Evolutionary conservation across 2,797 vertebrate genomes (phyloP).

Genomic region (Enteromius radiatus): DNA sequence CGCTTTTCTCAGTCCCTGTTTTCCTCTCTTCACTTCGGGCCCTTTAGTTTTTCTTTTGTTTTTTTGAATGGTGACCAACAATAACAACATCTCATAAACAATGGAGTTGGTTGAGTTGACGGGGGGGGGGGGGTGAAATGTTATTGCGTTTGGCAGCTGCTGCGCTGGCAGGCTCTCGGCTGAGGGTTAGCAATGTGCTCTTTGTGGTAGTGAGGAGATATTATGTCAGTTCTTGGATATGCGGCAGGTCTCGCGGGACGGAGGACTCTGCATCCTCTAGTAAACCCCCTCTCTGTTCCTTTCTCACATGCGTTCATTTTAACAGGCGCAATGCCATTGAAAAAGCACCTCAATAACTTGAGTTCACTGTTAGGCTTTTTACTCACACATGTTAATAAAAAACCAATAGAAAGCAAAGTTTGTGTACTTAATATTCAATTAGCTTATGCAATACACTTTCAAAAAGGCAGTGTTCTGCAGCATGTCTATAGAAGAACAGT

Average conservation of each 20-base stretch:
- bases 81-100: conserved; percentile 97
- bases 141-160: conserved; percentile 85
- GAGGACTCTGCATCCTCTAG: conserved; percentile 60
- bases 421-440: not conserved
- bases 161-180: conserved; percentile 72
- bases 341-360: conserved; percentile 40
- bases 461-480: not conserved
- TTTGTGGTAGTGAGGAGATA: conserved; percentile 83
- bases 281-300: conserved; percentile 56
- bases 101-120: conserved; percentile 87
- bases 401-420: not conserved
- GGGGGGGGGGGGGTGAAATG: conserved; percentile 74
- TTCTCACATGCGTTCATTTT: conserved; percentile 53
- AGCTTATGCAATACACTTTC: not conserved
- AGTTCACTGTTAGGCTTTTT: not conserved
- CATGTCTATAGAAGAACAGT: not conserved
- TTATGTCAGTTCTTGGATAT: conserved; percentile 88
- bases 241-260: conserved; percentile 73
- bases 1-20: conserved; percentile 68
- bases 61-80: conserved; percentile 94
- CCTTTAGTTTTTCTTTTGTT: conserved; percentile 85
- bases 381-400: not conserved
- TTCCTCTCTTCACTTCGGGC: conserved; percentile 78
- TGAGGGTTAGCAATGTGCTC: conserved; percentile 76
- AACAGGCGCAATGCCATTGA: conserved; percentile 51